Evolutionary conservation across 2,888 invertebrate species (phyloP), one percentile per base, ranked within the genome.

Genomic region (Lycocerus yunnanus): DNA sequence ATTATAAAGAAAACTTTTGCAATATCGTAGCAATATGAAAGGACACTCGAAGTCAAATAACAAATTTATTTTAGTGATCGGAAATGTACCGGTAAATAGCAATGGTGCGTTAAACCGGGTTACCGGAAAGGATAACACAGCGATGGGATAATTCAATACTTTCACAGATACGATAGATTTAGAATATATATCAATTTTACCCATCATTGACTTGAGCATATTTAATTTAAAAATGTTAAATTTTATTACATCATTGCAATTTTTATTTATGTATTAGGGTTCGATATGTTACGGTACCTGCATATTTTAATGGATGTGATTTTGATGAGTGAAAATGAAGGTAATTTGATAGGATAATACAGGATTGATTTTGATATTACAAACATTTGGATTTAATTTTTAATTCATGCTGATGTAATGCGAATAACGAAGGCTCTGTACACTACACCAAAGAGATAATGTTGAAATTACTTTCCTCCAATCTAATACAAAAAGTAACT

Each of bases 31-130:
- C 66, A 68, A 68, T 68, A 66, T 58, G 66, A 69, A 63, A 66
- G 18, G 68, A 73, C 58, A 24, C 58, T 65, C 67, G 61, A 63
- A 63, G 61, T 63, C 61, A 69, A 68, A 75, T 71, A 68, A 68
- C 65, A 69, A 71, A 71, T 75, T 66, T 68, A 71, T 71, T 74
- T 68, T 68, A 59, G 58, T 61, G 73, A 73, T 73, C 69, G 70
- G 70, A 73, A 73, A 72, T 71, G 77, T 70, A 69, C 71, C 75
- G 69, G 75, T 74, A 77, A 73, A 75, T 68, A 69, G 77, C 75
- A 77, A 77, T 77, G 75, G 73, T 72, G 75, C 77, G 77, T 77
- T 75, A 77, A 73, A 77, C 73, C 71, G 73, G 77, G 73, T 75
- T 75, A 75, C 75, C 75, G 75, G 69, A 72, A 65, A 75, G 75